These are phyloP conservation scores for Rhodophaea formosa DNA, from an alignment of 2,888 invertebrate species.

Conservation along the genomic window DNA sequence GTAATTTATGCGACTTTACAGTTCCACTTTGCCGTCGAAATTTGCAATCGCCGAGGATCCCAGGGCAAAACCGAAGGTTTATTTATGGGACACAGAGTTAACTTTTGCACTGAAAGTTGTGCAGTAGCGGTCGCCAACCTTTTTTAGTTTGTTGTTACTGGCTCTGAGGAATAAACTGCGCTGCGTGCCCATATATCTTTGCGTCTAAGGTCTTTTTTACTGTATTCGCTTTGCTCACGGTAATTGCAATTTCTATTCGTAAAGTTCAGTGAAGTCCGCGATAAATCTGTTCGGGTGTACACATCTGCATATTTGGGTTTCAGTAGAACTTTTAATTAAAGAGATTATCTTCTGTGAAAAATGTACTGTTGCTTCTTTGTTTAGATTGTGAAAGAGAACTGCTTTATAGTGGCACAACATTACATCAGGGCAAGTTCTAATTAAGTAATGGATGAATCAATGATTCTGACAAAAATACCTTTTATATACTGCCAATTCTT, in stretches of 20 bases:
- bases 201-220: slow-evolving; percentile 38
- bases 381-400: neutral
- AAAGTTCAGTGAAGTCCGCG: slow-evolving; percentile 21
- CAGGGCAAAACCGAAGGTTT: slow-evolving; percentile 77
- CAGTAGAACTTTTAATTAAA: slow-evolving; percentile 10
- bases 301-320: slow-evolving; percentile 8
- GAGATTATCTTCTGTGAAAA: slow-evolving; percentile 12
- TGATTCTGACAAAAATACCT: too few species aligned
- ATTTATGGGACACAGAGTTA: slow-evolving; percentile 75
- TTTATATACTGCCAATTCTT: too few species aligned
- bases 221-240: slow-evolving; percentile 36
- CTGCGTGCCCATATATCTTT: slow-evolving; percentile 50
- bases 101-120: slow-evolving; percentile 71
- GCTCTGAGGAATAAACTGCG: slow-evolving; percentile 51
- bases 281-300: slow-evolving; percentile 9
- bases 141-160: slow-evolving; percentile 62
- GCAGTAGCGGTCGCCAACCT: slow-evolving; percentile 61
- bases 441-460: neutral
- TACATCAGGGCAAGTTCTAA: neutral
- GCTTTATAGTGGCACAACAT: neutral
- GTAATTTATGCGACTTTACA: slow-evolving; percentile 80
- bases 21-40: slow-evolving; percentile 68
- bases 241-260: slow-evolving; percentile 33
- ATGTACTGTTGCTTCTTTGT: slow-evolving; percentile 1
- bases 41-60: slow-evolving; percentile 76